Evolutionary conservation across 2,113 vertebrate genomes (phyloP), one percentile per base, ranked within the genome.

Genomic region (Seriola quinqueradiata): DNA sequence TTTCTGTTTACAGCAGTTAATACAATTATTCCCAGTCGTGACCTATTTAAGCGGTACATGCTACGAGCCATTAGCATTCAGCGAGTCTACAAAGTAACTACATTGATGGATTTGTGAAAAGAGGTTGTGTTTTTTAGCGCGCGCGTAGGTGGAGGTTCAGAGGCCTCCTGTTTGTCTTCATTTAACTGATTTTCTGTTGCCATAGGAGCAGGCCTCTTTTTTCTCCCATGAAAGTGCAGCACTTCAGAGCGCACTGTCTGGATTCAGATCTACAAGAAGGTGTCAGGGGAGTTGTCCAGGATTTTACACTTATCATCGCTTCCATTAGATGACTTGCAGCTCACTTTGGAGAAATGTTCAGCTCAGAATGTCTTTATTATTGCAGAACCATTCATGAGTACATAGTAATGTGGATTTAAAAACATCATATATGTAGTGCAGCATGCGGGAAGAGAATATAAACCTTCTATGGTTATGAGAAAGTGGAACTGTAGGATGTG

Each of bases 1-100:
- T 92, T 93, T 92, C 89, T 93, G 92, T 94, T 93, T 94, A 89
- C 91, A 87, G 90, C 91, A 83, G 85, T 94, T 94, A 94, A 94
- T 93, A 89, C 87, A 93, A 90, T 92, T 92, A 92, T 92, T 90
- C 91, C 88, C 89, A 90, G 91, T 89, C 89, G 83, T 94, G 94
- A 93, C 93, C 94, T 94, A 94, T 94, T 94, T 95, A 93, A 91
- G 89, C 70, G 23, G 66, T n/a, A 68, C 73, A 75, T 76, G 91
- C 91, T 90, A 89, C 10, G 65, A 93, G 90, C 91, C 91, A 92
- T 94, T 93, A 93, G 90, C 86, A 88, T 87, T 85, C 89, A 89
- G 87, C 74, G 63, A 81, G 87, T 91, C 89, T 87, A 89, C 90
- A 92, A 92, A 94, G 92, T 90, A 91, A 79, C 83, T 81, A 55